Evolutionary conservation across 2,888 invertebrate genomes (phyloP), one percentile per base, ranked within the genome.

Genomic region (Leucophenga maculata): DNA sequence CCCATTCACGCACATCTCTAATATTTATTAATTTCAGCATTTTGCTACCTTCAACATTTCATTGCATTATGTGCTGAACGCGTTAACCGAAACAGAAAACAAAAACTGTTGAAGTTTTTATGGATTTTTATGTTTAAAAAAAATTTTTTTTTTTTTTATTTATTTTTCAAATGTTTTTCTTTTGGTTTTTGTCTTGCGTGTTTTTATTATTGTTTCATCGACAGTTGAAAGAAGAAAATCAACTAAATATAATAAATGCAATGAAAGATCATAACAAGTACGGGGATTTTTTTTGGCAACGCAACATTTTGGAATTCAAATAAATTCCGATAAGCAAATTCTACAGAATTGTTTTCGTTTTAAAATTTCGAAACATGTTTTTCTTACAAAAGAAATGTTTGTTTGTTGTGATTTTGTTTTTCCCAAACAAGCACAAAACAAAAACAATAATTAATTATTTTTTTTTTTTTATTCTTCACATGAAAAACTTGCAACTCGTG

Each of bases 21-120:
- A 39, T 11, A 39, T 39, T n/a, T n/a, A n/a, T n/a, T n/a, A n/a
- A 11, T 39, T 39, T 39, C 39, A 39, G 39, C 39, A 11, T 39
- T 39, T 39, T 39, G 8, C 3, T 39, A 1, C 39, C 39, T 11
- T 39, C 39, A 39, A 39, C 11, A 55, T 4, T 22, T 8, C 11
- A 9, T 22, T 22, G 2, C 55, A 22, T 13, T 39, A 11, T 55
- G 22, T 22, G 52, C 18, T 11, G 14, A 9, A 55, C 22, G 22
- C 18, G n/a, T 55, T 20, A 18, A 22, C 1, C 22, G 18, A 55
- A 55, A 55, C 8, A 22, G 3, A 55, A 55, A 18, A 52, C 16
- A 18, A 60, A 60, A 60, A 60, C 32, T 60, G 1, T 44, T 60
- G 60, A 60, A 60, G 18, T 32, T 39, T 60, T 60, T 60, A 39